Conservation (phyloP, 2,113 vertebrate species). For the Theropithecus gelada region DNA sequence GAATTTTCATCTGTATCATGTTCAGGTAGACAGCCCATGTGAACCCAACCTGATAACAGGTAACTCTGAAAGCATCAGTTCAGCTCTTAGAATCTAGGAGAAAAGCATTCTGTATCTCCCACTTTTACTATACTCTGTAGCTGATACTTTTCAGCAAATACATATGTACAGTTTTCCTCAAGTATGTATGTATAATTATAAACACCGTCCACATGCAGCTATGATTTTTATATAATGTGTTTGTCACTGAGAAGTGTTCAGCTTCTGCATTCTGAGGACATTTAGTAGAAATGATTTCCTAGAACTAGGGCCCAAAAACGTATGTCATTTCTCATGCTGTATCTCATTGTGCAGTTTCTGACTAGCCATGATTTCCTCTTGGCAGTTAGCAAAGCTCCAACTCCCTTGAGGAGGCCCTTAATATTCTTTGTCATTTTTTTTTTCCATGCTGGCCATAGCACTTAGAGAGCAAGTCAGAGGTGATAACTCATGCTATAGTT, state of each 20-base stretch:
- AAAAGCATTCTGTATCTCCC: not conserved
- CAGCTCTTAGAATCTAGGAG: not conserved
- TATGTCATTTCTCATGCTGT: constrained; percentile 52
- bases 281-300: constrained; percentile 59
- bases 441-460: constrained; percentile 37
- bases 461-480: constrained; percentile 55
- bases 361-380: constrained; percentile 66
- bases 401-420: constrained; percentile 67
- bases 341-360: constrained; percentile 42
- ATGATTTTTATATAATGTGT: constrained; percentile 57
- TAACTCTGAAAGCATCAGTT: constrained; percentile 21
- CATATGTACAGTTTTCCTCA: not conserved
- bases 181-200: not conserved
- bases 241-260: not conserved
- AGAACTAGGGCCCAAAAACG: not conserved
- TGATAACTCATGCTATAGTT: constrained; percentile 76
- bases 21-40: not conserved
- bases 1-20: constrained; percentile 30
- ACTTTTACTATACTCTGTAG: not conserved
- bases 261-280: constrained; percentile 24
- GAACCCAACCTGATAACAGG: not conserved
- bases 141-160: not conserved
- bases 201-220: rapidly evolving
- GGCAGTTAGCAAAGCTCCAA: constrained; percentile 63
- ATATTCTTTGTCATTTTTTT: constrained; percentile 64